Evolutionary conservation across 1,140 invertebrate species (phyloP).

Genomic region (Penaeus chinensis): DNA sequence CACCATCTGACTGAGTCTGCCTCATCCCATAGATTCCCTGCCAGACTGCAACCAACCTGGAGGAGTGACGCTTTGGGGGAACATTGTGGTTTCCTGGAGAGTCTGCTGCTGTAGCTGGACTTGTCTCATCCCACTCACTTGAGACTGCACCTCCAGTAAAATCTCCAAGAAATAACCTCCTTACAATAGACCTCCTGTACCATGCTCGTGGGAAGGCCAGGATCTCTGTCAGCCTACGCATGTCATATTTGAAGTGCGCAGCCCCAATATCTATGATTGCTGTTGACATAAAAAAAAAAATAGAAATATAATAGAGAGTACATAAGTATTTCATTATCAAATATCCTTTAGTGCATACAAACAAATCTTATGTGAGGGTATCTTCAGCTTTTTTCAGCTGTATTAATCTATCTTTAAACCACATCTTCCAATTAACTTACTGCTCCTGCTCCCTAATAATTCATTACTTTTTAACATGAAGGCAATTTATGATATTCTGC

Average conservation of each 20-base stretch:
- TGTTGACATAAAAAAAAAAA: not conserved
- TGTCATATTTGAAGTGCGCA: constrained; percentile 99
- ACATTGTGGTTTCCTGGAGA: constrained; percentile 31
- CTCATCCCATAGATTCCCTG: too few species aligned
- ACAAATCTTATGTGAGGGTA: too few species aligned
- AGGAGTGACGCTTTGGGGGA: constrained; percentile 41
- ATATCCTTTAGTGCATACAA: too few species aligned
- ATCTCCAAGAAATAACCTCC: constrained; percentile 93
- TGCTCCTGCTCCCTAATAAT: too few species aligned
- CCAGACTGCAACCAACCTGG: constrained; percentile 7
- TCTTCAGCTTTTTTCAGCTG: too few species aligned
- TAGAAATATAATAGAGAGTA: too few species aligned
- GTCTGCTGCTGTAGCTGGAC: constrained; percentile 49
- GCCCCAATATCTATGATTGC: constrained; percentile 95
- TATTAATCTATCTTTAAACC: too few species aligned
- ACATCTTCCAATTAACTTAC: too few species aligned
- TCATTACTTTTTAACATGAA: too few species aligned
- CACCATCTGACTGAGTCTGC: too few species aligned
- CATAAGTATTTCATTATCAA: too few species aligned
- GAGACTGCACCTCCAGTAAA: constrained; percentile 73
- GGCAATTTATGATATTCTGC: too few species aligned
- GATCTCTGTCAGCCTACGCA: constrained; percentile 96
- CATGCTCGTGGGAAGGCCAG: constrained; percentile 98
- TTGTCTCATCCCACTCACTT: constrained; percentile 70
- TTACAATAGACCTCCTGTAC: constrained; percentile 92